These are phyloP conservation scores for Catharus minimus DNA, from an alignment of 2,113 vertebrate species.

Conservation along the genomic window DNA sequence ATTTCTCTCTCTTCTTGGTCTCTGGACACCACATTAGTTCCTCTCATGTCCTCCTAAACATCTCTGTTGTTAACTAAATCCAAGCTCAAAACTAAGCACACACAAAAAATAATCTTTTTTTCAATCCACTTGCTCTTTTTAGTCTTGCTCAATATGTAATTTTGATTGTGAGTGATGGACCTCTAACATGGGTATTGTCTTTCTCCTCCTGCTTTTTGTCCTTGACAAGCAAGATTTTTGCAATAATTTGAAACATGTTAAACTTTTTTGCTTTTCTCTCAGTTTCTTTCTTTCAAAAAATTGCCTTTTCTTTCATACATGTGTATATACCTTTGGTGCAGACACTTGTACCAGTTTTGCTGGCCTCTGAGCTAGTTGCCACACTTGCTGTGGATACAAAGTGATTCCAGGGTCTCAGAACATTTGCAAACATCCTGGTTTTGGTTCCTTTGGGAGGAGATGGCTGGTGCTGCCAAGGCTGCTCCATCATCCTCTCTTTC, in stretches of 20 bases:
- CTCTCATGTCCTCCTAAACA: not conserved
- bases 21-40: not conserved
- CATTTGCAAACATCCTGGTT: not conserved
- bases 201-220: not conserved
- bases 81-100: not conserved
- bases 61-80: not conserved
- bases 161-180: not conserved
- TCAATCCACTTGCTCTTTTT: not conserved
- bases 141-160: not conserved
- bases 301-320: not conserved
- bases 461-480: not conserved
- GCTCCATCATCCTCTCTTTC: not conserved
- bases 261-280: not conserved
- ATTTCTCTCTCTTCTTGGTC: not conserved
- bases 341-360: not conserved
- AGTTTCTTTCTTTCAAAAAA: not conserved
- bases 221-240: not conserved
- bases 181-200: not conserved
- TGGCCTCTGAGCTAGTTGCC: not conserved
- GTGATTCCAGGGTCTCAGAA: not conserved
- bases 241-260: not conserved
- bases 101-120: not conserved
- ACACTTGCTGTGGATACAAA: not conserved
- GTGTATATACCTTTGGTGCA: not conserved
- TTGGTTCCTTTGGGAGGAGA: not conserved